Conservation (phyloP, 2,113 vertebrate genomes). For the Oriolus oriolus region DNA sequence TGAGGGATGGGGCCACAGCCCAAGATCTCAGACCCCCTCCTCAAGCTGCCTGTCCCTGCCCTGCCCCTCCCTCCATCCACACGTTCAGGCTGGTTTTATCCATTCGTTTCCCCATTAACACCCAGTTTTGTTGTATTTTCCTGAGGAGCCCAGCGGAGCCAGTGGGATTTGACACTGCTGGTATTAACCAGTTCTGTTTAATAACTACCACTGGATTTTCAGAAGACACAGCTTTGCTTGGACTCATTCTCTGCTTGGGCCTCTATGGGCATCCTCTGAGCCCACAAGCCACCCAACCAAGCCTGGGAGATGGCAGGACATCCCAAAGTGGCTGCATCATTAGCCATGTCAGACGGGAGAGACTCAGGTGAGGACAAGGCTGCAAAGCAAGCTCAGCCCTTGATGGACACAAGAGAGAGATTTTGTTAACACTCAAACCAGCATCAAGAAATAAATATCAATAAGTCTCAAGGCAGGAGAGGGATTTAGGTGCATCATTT, state of each 20-base stretch:
- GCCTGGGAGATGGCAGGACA: background rate
- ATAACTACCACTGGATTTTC: background rate
- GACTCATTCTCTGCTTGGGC: background rate
- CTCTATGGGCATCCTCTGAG: background rate
- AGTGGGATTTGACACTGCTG: background rate
- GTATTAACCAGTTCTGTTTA: background rate
- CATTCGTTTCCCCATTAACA: background rate
- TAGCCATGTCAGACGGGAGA: background rate
- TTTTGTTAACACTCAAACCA: background rate
- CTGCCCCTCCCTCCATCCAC: background rate
- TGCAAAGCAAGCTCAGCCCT: background rate
- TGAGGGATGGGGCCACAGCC: background rate
- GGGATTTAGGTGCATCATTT: background rate
- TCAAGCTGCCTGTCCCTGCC: background rate
- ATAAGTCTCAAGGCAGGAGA: background rate
- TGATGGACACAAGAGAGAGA: background rate
- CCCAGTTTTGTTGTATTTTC: background rate
- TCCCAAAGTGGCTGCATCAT: background rate
- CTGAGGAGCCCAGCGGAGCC: background rate
- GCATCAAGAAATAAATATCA: background rate
- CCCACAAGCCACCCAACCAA: background rate
- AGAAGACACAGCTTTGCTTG: background rate
- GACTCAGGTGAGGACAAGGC: background rate
- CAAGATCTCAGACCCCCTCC: background rate
- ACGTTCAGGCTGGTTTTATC: background rate